phyloP scores from a whole-genome alignment of 2,113 vertebrate genomes.

The Hydrolagus affinis region DNA sequence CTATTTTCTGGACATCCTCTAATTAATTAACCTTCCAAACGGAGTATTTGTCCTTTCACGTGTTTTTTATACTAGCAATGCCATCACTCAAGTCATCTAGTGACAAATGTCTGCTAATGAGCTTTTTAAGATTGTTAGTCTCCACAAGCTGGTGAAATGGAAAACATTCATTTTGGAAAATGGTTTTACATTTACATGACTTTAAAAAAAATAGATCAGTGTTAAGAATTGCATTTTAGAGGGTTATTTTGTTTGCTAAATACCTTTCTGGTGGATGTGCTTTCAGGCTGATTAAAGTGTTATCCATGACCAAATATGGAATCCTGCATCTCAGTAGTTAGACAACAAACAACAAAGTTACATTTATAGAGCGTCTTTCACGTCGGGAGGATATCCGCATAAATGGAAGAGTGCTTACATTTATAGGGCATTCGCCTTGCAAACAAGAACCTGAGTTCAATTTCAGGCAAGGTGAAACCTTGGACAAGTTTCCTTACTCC shows the following conservation, averaged over 20 bases:
- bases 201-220: not conserved
- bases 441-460: too few relatives aligned
- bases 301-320: too few relatives aligned
- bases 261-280: too few relatives aligned
- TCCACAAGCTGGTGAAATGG: not conserved
- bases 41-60: not conserved
- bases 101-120: slow-evolving; percentile 6
- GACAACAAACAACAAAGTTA: too few relatives aligned
- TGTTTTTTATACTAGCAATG: not conserved
- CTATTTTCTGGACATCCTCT: not conserved
- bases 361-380: too few relatives aligned
- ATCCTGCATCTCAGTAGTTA: too few relatives aligned
- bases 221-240: not conserved
- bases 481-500: too few relatives aligned
- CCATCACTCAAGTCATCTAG: not conserved
- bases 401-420: too few relatives aligned
- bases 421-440: too few relatives aligned
- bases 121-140: not conserved
- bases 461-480: too few relatives aligned
- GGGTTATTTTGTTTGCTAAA: not conserved
- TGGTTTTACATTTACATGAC: not conserved
- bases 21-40: not conserved
- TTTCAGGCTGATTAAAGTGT: too few relatives aligned
- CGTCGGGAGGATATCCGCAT: too few relatives aligned
- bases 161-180: not conserved